Evolutionary conservation across 2,888 invertebrate species (phyloP).

Genomic region (Piscicola geometra): DNA sequence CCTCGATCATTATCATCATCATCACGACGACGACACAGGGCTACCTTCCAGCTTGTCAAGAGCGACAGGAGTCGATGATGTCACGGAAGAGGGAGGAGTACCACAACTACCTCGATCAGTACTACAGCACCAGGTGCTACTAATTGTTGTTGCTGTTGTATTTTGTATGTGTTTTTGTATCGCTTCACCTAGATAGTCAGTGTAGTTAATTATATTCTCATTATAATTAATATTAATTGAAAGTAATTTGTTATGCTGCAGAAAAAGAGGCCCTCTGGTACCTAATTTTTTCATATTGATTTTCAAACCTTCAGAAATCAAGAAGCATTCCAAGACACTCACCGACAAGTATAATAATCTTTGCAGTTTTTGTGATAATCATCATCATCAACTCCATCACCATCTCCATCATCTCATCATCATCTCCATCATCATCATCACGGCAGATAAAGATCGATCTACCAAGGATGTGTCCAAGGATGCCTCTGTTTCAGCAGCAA

Average conservation of each 20-base stretch:
- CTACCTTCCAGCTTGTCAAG: conserved; percentile 85
- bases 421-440: not conserved
- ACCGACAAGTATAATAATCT: conserved; percentile 65
- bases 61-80: conserved; percentile 78
- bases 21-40: conserved; percentile 67
- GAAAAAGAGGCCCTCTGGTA: too few relatives aligned
- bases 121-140: conserved; percentile 72
- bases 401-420: not conserved
- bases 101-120: conserved; percentile 87
- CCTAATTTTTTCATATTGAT: not conserved
- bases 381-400: too few relatives aligned
- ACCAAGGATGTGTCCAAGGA: conserved; percentile 95
- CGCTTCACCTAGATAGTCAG: too few relatives aligned
- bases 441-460: conserved; percentile 92
- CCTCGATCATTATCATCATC: too few relatives aligned
- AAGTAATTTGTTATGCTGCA: too few relatives aligned
- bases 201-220: too few relatives aligned
- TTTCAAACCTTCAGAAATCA: conserved; percentile 63
- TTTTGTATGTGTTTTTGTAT: too few relatives aligned
- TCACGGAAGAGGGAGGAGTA: conserved; percentile 91
- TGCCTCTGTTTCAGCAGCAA: conserved; percentile 89
- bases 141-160: too few relatives aligned
- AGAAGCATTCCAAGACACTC: conserved; percentile 84
- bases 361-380: not conserved
- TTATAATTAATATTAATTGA: too few relatives aligned